Conservation (phyloP, 2,888 invertebrate species). For the Andricus curvator region DNA sequence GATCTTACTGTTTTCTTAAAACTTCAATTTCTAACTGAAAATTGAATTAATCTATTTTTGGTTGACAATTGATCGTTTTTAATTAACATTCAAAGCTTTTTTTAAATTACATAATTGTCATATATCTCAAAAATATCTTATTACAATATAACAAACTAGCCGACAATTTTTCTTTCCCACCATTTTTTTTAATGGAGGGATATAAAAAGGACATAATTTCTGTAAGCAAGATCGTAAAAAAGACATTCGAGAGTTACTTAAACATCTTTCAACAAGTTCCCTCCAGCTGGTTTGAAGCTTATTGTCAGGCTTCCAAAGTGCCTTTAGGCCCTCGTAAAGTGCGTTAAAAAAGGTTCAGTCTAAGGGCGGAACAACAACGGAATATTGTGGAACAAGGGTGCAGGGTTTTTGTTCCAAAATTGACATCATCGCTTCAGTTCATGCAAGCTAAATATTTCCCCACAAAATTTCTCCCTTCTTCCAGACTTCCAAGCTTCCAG, state of each 20-base stretch:
- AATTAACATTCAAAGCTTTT: no score
- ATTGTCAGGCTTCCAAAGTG: background rate
- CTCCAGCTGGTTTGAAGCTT: conserved; percentile 4
- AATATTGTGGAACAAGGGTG: background rate
- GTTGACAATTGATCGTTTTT: no score
- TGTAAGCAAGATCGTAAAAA: conserved; percentile 9
- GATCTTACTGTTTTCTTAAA: no score
- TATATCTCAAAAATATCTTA: no score
- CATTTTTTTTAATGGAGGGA: background rate
- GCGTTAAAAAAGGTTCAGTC: background rate
- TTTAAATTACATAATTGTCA: no score
- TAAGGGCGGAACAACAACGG: background rate
- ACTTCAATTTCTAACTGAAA: no score
- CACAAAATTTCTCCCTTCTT: background rate
- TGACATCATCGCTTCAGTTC: conserved; percentile 2
- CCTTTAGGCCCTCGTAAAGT: conserved; percentile 19
- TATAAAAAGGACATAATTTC: background rate
- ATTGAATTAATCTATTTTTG: no score
- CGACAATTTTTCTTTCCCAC: background rate
- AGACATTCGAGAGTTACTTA: conserved; percentile 2
- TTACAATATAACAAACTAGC: background rate
- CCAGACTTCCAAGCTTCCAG: background rate
- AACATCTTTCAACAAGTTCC: conserved; percentile 24
- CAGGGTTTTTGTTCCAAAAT: background rate
- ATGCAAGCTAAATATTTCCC: conserved; percentile 6